Evolutionary conservation across 2,888 invertebrate species (phyloP).

Genomic region (Ectropis crepuscularia): DNA sequence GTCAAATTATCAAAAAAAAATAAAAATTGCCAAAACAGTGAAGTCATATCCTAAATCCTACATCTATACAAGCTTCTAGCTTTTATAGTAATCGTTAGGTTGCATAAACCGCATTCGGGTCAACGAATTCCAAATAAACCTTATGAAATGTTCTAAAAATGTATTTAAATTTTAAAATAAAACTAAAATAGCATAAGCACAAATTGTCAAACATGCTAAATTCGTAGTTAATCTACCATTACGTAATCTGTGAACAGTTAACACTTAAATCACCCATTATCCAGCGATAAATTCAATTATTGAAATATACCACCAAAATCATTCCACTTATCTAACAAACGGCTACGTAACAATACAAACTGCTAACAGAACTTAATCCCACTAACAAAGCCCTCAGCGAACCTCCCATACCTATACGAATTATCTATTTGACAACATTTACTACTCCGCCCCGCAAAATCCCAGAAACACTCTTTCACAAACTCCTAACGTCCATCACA

Average conservation of each 20-base stretch:
- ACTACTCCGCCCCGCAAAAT: conserved; percentile 74
- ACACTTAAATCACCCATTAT: background rate
- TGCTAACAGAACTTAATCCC: conserved; percentile 30
- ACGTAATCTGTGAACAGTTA: background rate
- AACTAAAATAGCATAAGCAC: too few species aligned
- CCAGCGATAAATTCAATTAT: conserved; percentile 9
- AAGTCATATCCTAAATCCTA: too few species aligned
- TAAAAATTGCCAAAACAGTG: too few species aligned
- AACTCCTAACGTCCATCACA: conserved; percentile 29
- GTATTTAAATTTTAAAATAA: too few species aligned
- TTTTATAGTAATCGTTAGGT: too few species aligned
- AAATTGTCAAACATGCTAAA: too few species aligned
- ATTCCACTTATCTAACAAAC: conserved; percentile 21
- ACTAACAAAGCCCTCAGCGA: conserved; percentile 28
- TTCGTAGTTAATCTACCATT: too few species aligned
- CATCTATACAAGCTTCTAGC: too few species aligned
- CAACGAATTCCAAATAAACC: too few species aligned
- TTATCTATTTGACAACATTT: conserved; percentile 73
- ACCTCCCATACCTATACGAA: conserved; percentile 38
- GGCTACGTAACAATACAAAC: conserved; percentile 19
- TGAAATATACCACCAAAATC: conserved; percentile 8
- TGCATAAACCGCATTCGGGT: too few species aligned
- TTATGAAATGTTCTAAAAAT: too few species aligned
- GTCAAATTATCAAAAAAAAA: too few species aligned
- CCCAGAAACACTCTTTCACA: conserved; percentile 56